Evolutionary conservation across 2,888 invertebrate genomes (phyloP), one percentile per base, ranked within the genome.

Genomic region (Peribatodes rhomboidaria): DNA sequence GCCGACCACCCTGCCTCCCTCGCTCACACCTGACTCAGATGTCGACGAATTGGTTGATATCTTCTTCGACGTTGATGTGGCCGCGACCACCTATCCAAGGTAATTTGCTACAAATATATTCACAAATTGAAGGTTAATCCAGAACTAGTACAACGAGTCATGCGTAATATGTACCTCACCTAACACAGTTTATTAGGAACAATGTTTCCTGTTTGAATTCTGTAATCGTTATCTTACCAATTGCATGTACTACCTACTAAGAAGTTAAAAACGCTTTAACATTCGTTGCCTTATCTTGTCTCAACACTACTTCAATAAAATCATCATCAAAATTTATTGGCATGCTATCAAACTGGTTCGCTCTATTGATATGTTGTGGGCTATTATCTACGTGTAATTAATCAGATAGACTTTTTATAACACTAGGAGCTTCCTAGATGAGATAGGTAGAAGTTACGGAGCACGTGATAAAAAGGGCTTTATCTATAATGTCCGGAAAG

Each of bases 51-150:
- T 92, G 70, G 90, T 91, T 65, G 92, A 92, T 79, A 89, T 92
- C 75, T 93, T 92, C 78, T 92, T 92, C 80, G 92, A 92, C 81
- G 92, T 93, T 72, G 92, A 91, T 83, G 91, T 92, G 74, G 87
- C 89, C 76, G 88, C 90, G 72, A 89, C 89, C 79, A 85, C 85
- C 35, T 89, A 87, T 71, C 82, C 88, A 76, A 92, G 93, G 90
- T 93, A 90, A 68, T 54, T 47, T 41, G 22, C 22, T 20, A 39
- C 46, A 47, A 3, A 37, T 18, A 46, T 11, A 54, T 57, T 39
- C 20, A 33, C 50, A 42, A 1, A 20, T 35, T 58, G 39, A 52
- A 59, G 55, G 55, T 55, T 55, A 55, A 55, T 27, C 27, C 20
- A 55, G 33, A 55, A 44, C 55, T 31, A 55, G 18, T 55, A 44